A percentile compares a stretch with the other conserved stretches of the same genome.
Conservation (phyloP, 2,888 invertebrate species). For the Cecidostiba fungosa region DNA sequence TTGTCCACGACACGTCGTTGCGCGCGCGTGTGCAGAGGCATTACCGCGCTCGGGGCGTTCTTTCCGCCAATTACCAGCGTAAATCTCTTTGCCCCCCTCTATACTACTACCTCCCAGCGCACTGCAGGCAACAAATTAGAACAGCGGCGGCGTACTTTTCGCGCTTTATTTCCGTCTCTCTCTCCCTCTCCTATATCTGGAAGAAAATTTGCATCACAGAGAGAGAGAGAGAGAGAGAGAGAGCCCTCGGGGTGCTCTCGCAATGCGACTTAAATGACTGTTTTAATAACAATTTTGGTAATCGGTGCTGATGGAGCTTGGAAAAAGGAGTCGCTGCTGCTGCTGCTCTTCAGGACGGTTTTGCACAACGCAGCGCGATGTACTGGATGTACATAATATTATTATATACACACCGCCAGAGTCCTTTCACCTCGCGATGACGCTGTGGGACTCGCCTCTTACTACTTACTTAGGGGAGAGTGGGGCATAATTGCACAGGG, state of each 20-base stretch:
- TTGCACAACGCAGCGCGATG: constrained; percentile 59
- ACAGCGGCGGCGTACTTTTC: neutral
- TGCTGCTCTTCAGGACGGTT: constrained; percentile 23
- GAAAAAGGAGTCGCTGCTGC: neutral
- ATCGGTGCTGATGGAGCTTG: neutral
- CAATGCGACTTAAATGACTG: constrained; percentile 1
- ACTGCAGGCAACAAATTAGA: constrained; percentile 20
- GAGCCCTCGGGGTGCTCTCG: neutral
- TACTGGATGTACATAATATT: neutral
- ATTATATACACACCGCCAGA: neutral
- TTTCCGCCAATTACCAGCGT: constrained; percentile 35
- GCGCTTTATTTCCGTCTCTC: constrained; percentile 32
- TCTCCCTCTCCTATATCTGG: neutral
- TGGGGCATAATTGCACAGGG: no score
- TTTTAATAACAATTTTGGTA: constrained; percentile 56
- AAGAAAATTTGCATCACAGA: constrained; percentile 9
- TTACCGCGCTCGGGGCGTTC: constrained; percentile 12
- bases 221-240: neutral
- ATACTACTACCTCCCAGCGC: neutral
- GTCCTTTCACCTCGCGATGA: constrained; percentile 56
- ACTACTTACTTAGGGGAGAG: no score
- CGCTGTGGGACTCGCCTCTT: neutral
- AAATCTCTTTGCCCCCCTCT: neutral
- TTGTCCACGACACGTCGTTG: neutral
- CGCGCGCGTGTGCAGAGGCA: constrained; percentile 2